phyloP scores from a whole-genome alignment of 2,797 vertebrate species.

The Siniperca scherzeri region DNA sequence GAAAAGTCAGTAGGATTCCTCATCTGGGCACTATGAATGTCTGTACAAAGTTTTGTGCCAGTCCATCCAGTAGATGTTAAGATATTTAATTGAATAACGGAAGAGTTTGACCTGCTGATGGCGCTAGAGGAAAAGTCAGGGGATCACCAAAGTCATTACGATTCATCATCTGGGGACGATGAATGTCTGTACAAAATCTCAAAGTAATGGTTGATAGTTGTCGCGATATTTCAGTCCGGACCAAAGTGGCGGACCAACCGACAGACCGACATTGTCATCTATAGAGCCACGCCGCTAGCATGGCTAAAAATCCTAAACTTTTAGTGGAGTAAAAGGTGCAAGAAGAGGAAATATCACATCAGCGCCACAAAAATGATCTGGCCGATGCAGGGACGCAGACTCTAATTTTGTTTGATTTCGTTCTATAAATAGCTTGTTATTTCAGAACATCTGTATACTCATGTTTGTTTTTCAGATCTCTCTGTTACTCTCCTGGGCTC shows the following conservation, averaged over 20 bases:
- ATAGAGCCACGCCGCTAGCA: too few species aligned
- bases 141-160: background rate
- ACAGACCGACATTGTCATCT: too few species aligned
- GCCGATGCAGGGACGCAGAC: background rate
- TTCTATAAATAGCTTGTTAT: slow-evolving; percentile 37
- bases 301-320: background rate
- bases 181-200: background rate
- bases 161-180: background rate
- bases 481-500: slow-evolving; percentile 58
- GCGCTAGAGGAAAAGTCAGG: background rate
- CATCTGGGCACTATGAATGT: background rate
- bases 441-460: slow-evolving; percentile 48
- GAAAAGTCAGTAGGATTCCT: background rate
- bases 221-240: background rate
- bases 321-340: background rate
- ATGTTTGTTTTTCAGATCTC: slow-evolving; percentile 53
- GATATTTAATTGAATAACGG: background rate
- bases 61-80: too few species aligned
- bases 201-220: background rate
- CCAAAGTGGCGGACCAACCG: background rate
- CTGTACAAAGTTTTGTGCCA: background rate
- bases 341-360: background rate
- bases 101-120: background rate
- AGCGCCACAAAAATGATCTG: background rate
- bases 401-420: slow-evolving; percentile 32